These are phyloP conservation scores for Diuraphis noxia DNA, from an alignment of 1,140 invertebrate genomes.

Conservation along the genomic window DNA sequence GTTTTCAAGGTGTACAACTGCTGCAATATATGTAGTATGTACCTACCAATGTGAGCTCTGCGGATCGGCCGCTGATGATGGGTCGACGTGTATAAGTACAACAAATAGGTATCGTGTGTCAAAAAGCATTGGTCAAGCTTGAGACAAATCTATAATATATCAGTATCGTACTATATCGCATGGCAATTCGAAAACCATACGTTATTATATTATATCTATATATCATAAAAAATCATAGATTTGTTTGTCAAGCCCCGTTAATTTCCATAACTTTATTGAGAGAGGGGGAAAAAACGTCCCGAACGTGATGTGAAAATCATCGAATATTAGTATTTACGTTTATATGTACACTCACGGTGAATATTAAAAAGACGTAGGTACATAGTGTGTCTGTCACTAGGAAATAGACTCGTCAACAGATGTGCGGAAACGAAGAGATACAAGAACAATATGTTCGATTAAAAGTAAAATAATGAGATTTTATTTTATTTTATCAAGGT, in stretches of 20 bases:
- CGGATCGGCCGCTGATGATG: neutral
- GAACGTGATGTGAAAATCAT: constrained; percentile 20
- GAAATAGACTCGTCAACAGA: constrained; percentile 14
- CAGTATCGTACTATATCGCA: neutral
- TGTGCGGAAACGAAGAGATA: neutral
- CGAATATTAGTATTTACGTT: neutral
- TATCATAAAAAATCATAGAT: neutral
- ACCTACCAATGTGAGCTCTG: neutral
- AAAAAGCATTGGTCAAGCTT: neutral
- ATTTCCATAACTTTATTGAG: neutral
- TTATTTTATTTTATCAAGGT: neutral
- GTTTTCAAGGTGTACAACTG: constrained; percentile 33
- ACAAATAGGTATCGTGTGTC: neutral
- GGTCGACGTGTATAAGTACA: neutral
- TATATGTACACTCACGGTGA: constrained; percentile 17
- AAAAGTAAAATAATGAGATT: neutral
- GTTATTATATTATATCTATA: neutral
- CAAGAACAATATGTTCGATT: neutral
- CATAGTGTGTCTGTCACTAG: neutral
- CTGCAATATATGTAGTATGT: neutral
- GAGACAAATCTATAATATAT: neutral
- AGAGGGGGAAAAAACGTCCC: neutral
- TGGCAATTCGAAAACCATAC: neutral
- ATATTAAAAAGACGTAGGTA: neutral
- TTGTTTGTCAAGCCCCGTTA: neutral